Conservation (phyloP, 2,888 invertebrate genomes). For the Polydrusus tereticollis region DNA sequence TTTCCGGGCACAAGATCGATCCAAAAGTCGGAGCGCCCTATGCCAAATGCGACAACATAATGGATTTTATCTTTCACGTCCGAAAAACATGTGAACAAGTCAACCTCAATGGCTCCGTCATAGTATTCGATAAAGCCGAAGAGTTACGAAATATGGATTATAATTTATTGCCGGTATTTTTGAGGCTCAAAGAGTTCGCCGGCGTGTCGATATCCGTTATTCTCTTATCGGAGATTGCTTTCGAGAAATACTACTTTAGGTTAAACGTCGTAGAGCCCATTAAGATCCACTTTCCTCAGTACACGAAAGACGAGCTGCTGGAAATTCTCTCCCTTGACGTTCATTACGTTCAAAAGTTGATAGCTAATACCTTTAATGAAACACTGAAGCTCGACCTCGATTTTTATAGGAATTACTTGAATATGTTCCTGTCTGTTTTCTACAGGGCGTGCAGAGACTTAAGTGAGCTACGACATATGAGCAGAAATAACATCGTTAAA, state of each 20-base stretch:
- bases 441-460: slow-evolving; percentile 88
- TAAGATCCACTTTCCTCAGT: slow-evolving; percentile 83
- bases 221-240: slow-evolving; percentile 82
- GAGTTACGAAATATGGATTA: slow-evolving; percentile 81
- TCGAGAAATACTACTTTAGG: slow-evolving; percentile 81
- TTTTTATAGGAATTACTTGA: slow-evolving; percentile 85
- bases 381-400: slow-evolving; percentile 62
- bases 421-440: slow-evolving; percentile 87
- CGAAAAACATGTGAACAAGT: slow-evolving; percentile 54
- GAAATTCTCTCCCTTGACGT: slow-evolving; percentile 68
- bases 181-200: slow-evolving; percentile 81
- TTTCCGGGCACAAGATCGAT: slow-evolving; percentile 67
- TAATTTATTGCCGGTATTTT: slow-evolving; percentile 79
- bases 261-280: slow-evolving; percentile 80
- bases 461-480: slow-evolving; percentile 85
- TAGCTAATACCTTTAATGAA: slow-evolving; percentile 54
- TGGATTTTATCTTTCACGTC: slow-evolving; percentile 72
- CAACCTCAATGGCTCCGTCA: slow-evolving; percentile 71
- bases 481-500: slow-evolving; percentile 79
- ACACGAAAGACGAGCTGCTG: slow-evolving; percentile 78
- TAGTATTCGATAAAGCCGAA: slow-evolving; percentile 87
- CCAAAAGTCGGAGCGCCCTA: slow-evolving; percentile 63
- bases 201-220: slow-evolving; percentile 80
- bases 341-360: slow-evolving; percentile 56
- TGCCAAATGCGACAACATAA: slow-evolving; percentile 77